These are phyloP conservation scores for Holacanthus passer DNA, from an alignment of 2,113 vertebrate genomes.

Conservation along the genomic window DNA sequence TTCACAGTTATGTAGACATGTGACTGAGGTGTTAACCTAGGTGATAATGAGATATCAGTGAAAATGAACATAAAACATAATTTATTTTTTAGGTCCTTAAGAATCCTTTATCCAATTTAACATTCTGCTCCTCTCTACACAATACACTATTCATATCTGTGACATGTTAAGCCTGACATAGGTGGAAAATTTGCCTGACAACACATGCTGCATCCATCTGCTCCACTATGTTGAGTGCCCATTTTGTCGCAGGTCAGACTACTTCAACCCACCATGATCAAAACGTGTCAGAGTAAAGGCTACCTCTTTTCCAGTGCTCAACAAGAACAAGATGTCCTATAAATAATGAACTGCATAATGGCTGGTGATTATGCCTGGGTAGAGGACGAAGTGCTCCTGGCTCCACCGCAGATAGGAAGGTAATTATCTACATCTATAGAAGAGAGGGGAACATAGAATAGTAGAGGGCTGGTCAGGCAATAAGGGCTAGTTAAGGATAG, in stretches of 20 bases:
- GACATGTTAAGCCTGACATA: neutral
- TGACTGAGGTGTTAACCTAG: too few relatives aligned
- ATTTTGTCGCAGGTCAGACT: constrained; percentile 38
- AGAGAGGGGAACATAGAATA: constrained; percentile 20
- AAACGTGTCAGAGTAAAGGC: constrained; percentile 20
- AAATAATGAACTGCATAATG: constrained; percentile 74
- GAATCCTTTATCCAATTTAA: too few relatives aligned
- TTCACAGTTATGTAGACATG: too few relatives aligned
- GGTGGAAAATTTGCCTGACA: neutral
- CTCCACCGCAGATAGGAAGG: constrained; percentile 34
- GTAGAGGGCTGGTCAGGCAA: neutral
- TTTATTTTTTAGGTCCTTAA: too few relatives aligned
- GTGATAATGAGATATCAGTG: too few relatives aligned
- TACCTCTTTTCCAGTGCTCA: constrained; percentile 51
- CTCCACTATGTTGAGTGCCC: constrained; percentile 14
- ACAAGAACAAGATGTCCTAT: constrained; percentile 56
- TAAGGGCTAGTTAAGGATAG: too few relatives aligned
- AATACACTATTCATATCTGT: neutral
- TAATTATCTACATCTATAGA: constrained; percentile 62
- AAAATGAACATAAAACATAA: too few relatives aligned
- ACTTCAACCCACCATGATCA: constrained; percentile 33
- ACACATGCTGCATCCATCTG: neutral
- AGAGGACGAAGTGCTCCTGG: constrained; percentile 37
- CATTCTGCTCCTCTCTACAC: neutral
- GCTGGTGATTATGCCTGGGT: constrained; percentile 26